Evolutionary conservation across 2,888 invertebrate genomes (phyloP).

Genomic region (Euzophera pinguis): DNA sequence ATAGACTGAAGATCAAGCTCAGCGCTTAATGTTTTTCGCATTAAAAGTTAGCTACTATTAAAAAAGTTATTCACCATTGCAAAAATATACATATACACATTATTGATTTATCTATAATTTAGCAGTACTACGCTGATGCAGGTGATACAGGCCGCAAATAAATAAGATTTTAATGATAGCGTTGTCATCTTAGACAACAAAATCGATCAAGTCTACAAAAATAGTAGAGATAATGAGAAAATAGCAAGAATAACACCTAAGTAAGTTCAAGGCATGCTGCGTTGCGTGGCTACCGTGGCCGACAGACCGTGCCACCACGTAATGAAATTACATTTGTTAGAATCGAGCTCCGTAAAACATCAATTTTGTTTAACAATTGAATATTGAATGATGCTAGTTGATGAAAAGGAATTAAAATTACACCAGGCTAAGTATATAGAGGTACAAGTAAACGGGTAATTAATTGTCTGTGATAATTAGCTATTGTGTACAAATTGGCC

Average conservation of each 20-base stretch:
- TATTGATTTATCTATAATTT: no score
- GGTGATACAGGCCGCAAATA: background rate
- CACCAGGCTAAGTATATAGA: background rate
- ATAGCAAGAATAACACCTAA: background rate
- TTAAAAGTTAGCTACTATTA: no score
- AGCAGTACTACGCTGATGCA: background rate
- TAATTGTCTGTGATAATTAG: no score
- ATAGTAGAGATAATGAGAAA: constrained; percentile 5
- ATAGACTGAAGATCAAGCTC: no score
- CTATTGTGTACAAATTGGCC: no score
- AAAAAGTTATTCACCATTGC: no score
- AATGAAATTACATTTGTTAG: constrained; percentile 9
- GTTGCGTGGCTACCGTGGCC: constrained; percentile 2
- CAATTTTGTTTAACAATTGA: constrained; percentile 2
- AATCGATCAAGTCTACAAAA: background rate
- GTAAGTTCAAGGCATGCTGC: background rate
- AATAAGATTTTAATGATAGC: background rate
- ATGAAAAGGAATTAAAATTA: background rate
- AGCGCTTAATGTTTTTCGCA: no score
- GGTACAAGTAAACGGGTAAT: no score
- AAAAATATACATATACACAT: no score
- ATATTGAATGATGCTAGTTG: background rate
- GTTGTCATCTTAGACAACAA: background rate
- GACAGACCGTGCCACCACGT: background rate
- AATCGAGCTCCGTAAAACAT: constrained; percentile 7